Evolutionary conservation across 2,113 vertebrate genomes (phyloP), one percentile per base, ranked within the genome.

Genomic region (Dromaius novaehollandiae): DNA sequence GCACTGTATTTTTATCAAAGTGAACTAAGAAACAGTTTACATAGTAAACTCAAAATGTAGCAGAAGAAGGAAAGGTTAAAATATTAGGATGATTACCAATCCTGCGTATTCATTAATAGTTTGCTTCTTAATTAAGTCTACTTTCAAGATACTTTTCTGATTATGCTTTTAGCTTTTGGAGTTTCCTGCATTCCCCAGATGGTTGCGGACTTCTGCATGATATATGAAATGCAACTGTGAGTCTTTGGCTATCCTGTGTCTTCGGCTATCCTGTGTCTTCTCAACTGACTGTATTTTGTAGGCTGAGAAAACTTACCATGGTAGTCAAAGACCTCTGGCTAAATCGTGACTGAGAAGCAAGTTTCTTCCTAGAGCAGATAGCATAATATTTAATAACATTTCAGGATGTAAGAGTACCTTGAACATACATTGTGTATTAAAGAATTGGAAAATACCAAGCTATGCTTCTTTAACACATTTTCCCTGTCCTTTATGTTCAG

Each of bases 201-300:
- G 20, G 36, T 36, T 58, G 22, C 15, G 63, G 65, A 78, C 21
- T 83, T 84, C 30, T 64, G n/a, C 14, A 28, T 0, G 0, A 40
- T 55, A 64, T 19, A 8, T 56, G 19, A 63, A 86, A 83, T 11
- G 68, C 26, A 73, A 17, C 9, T 55, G 21, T 42, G 42, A 73
- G 24, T 36, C 53, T 90, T 55, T 69, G 51, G 38, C 61, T 82
- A 7, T 34, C 24, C 60, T 70, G 9, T 87, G 21, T 66, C n/a
- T 53, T 87, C 28, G 51, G 38, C 61, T 82, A 7, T 34, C 24
- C 60, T 70, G 9, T 87, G 21, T 66, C n/a, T 53, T 87, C 28
- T 28, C 60, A 87, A 16, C 10, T 73, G 63, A 34, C 2, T 30
- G 8, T 42, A 69, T 69, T 88, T 85, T 38, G 51, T 28, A 36